These are phyloP conservation scores for Peromyscus aztecus DNA, from an alignment of 2,797 vertebrate species.

Conservation along the genomic window DNA sequence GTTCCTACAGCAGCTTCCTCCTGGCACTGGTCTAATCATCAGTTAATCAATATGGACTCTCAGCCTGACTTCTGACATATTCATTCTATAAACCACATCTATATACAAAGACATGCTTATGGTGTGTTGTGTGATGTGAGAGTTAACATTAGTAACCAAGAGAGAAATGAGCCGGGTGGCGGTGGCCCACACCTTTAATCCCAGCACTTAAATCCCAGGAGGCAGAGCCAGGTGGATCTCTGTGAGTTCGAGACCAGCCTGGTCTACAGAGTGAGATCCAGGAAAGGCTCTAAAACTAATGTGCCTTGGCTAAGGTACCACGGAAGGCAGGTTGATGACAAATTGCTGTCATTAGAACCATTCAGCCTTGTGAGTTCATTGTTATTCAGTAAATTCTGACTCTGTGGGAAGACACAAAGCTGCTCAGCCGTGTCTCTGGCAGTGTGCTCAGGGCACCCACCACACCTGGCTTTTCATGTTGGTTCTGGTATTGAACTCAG, in stretches of 20 bases:
- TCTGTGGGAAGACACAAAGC: neutral
- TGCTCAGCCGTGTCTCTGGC: neutral
- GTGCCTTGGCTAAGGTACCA: neutral
- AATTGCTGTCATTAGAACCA: neutral
- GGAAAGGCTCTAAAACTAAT: no score
- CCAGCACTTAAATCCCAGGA: no score
- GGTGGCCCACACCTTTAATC: no score
- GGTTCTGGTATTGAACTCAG: neutral
- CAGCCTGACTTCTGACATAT: neutral
- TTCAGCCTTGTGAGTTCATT: neutral
- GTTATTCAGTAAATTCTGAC: neutral
- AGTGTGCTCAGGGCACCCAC: neutral
- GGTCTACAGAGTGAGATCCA: no score
- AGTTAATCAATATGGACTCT: neutral
- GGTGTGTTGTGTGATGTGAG: neutral
- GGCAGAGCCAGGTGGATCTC: no score
- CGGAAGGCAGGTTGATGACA: neutral
- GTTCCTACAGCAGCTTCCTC: neutral
- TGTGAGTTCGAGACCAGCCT: no score
- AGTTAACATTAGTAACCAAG: neutral
- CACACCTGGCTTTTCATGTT: neutral
- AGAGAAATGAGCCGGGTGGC: neutral
- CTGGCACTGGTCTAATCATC: neutral
- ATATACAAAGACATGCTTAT: neutral
- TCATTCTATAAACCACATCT: neutral